A percentile compares a stretch with the other conserved stretches of the same genome.
phyloP scores from a whole-genome alignment of 2,888 invertebrate species.

The Schrankia costaestrigalis region DNA sequence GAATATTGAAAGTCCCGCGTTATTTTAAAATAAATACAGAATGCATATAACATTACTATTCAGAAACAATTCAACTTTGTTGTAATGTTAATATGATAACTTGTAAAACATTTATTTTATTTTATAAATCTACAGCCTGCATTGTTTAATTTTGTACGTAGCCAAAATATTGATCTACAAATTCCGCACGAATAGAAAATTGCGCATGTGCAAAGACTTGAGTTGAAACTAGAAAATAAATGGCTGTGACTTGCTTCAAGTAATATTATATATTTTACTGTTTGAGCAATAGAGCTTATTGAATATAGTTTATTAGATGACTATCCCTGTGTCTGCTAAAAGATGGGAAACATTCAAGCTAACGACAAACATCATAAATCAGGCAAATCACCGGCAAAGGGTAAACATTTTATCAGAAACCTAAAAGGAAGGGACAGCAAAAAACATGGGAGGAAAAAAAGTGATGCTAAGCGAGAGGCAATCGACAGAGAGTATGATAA shows the following conservation, averaged over 20 bases:
- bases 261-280: conserved; percentile 22
- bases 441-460: conserved; percentile 68
- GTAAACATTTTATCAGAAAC: conserved; percentile 79
- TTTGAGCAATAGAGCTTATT: conserved; percentile 6
- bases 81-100: too few relatives aligned
- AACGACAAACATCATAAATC: conserved; percentile 75
- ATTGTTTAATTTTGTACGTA: conserved; percentile 18
- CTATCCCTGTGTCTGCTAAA: conserved; percentile 8
- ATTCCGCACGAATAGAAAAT: too few relatives aligned
- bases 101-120: too few relatives aligned
- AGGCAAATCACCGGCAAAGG: conserved; percentile 79
- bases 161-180: conserved; percentile 37
- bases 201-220: conserved; percentile 41
- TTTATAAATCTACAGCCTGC: background rate
- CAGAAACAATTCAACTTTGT: too few relatives aligned
- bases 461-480: conserved; percentile 57
- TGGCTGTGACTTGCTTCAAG: conserved; percentile 50
- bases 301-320: conserved; percentile 18
- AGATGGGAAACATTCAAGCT: conserved; percentile 80
- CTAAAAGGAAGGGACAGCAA: conserved; percentile 69
- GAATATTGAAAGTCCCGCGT: too few relatives aligned
- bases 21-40: too few relatives aligned
- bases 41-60: too few relatives aligned
- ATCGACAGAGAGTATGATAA: conserved; percentile 67
- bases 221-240: conserved; percentile 30